phyloP scores from a whole-genome alignment of 2,797 vertebrate genomes.

The Lophius americanus region DNA sequence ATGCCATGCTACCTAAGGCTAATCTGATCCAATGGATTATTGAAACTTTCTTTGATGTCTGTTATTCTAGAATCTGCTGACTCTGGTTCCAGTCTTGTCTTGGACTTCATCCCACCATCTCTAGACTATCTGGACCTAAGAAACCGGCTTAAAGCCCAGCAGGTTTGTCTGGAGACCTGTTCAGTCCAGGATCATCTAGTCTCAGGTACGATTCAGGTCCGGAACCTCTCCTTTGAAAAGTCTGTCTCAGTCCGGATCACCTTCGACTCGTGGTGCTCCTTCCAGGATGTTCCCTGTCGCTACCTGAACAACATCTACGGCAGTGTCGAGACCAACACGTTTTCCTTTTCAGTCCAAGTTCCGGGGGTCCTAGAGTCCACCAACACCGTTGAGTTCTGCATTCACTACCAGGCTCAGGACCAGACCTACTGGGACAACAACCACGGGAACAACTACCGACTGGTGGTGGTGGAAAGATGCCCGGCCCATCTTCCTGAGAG shows the following conservation, averaged over 20 bases:
- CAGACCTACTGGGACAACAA: slow-evolving; percentile 94
- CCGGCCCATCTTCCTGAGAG: slow-evolving; percentile 52
- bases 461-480: slow-evolving; percentile 75
- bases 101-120: slow-evolving; percentile 89
- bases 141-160: slow-evolving; percentile 87
- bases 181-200: slow-evolving; percentile 85
- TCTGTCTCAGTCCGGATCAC: slow-evolving; percentile 88
- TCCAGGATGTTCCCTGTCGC: slow-evolving; percentile 82
- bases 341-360: slow-evolving; percentile 87
- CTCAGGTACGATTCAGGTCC: slow-evolving; percentile 89
- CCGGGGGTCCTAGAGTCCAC: slow-evolving; percentile 74
- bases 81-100: slow-evolving; percentile 67
- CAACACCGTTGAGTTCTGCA: slow-evolving; percentile 88
- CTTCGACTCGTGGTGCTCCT: slow-evolving; percentile 87
- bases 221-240: slow-evolving; percentile 90
- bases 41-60: neutral
- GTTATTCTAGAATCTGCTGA: slow-evolving; percentile 16
- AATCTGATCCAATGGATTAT: too few relatives aligned
- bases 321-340: slow-evolving; percentile 87
- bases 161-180: slow-evolving; percentile 90
- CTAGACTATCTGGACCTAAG: slow-evolving; percentile 91
- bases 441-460: slow-evolving; percentile 87
- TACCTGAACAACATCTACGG: slow-evolving; percentile 93
- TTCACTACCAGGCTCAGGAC: slow-evolving; percentile 83
- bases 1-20: too few relatives aligned